phyloP scores from a whole-genome alignment of 2,888 invertebrate species.

The Volucella inflata region DNA sequence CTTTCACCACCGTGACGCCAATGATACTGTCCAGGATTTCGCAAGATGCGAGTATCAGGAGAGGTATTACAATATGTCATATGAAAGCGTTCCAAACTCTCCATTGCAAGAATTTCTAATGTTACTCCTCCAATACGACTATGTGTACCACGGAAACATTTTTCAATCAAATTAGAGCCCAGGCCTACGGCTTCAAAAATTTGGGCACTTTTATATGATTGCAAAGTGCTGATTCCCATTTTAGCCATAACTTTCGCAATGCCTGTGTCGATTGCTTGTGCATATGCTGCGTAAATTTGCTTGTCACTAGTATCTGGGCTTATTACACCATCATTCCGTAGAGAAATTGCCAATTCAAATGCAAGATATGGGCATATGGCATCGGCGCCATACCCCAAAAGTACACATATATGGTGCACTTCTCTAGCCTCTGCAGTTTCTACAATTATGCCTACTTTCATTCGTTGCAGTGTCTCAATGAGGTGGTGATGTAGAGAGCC shows the following conservation, averaged over 20 bases:
- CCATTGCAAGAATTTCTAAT: conserved; percentile 93
- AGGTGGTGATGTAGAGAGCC: conserved; percentile 98
- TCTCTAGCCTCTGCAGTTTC: conserved; percentile 98
- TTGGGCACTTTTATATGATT: conserved; percentile 99
- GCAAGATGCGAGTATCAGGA: conserved; percentile 87
- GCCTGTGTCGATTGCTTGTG: conserved; percentile 95
- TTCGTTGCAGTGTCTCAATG: conserved; percentile 96
- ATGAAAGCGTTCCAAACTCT: conserved; percentile 92
- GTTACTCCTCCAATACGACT: conserved; percentile 93
- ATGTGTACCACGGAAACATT: conserved; percentile 93
- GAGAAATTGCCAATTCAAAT: conserved; percentile 94
- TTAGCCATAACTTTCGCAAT: conserved; percentile 98
- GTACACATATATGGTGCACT: conserved; percentile 97
- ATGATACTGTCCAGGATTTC: conserved; percentile 97
- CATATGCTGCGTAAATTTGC: conserved; percentile 93
- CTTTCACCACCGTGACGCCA: conserved; percentile 99
- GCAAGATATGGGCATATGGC: conserved; percentile 98
- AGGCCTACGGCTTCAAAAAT: conserved; percentile 99
- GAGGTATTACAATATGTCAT: conserved; percentile 87
- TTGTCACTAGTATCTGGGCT: conserved; percentile 91
- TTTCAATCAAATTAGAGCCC: conserved; percentile 95
- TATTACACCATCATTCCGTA: conserved; percentile 94
- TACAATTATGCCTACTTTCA: conserved; percentile 97
- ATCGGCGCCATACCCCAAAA: conserved; percentile 98
- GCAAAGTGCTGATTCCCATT: conserved; percentile 99